Evolutionary conservation across 2,888 invertebrate species (phyloP), one percentile per base, ranked within the genome.

Genomic region (Pherbina coryleti): DNA sequence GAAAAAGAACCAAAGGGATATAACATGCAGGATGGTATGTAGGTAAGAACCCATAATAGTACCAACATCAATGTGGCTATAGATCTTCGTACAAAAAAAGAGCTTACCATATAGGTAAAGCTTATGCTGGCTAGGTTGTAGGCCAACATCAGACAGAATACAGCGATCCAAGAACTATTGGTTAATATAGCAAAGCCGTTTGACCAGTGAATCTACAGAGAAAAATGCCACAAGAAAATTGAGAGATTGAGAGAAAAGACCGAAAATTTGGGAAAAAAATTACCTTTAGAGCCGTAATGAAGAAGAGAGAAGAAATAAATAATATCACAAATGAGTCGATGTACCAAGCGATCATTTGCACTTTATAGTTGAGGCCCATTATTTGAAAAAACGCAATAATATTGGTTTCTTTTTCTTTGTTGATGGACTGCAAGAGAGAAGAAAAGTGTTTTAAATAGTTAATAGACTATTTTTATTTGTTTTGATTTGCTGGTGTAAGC

Each of bases 261-360:
- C 9, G 14, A 28, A 14, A 25, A 4, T 44, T n/a, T n/a, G n/a
- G n/a, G n/a, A 44, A 11, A 11, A 44, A 11, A 11, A 80, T 3
- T 79, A 85, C 85, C 85, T 85, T 85, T 1, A 93, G 83, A 53
- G 93, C 84, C 4, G 92, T 73, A 4, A 91, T 88, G 22, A 93
- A 90, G 0, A 92, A 80, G 14, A 90, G 72, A 0, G 93, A 90
- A 0, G 93, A 92, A 19, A 94, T 83, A 1, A 93, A 76, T 78
- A 94, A 90, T 81, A 93, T 93, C 5, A 93, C 78, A 77, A 95
- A 91, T 76, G 94, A 93, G 86, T 95, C 95, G 74, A 92, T 89
- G 87, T 95, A 96, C 95, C 96, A 96, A 2, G 95, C 94, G 0
- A 91, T 84, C 95, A 96, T 96, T 84, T 96, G 94, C 80, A 96